A percentile compares a stretch with the other conserved stretches of the same genome.
Evolutionary conservation across 2,113 vertebrate genomes (phyloP).

Genomic region (Prietella phreatophila): DNA sequence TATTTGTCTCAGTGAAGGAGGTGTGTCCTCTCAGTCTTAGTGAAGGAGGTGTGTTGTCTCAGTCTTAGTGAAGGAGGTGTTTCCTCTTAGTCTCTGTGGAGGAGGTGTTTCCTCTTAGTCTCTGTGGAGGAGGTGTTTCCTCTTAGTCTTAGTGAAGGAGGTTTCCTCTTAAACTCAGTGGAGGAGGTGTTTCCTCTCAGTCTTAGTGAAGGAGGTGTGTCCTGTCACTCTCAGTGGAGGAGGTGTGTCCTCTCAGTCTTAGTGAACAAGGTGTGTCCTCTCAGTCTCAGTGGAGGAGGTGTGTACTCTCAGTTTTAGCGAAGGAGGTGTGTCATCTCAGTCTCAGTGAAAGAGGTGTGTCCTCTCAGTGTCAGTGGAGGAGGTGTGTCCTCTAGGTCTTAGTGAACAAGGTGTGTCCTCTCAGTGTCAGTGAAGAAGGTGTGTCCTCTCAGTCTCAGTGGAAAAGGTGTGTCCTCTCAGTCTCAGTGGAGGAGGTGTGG

Average conservation of each 20-base stretch:
- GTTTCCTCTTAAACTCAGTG: not conserved
- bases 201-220: not conserved
- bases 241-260: not conserved
- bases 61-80: not conserved
- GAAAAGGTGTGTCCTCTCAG: not conserved
- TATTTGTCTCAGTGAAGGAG: not conserved
- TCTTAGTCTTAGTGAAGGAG: not conserved
- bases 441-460: not conserved
- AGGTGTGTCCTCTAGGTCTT: not conserved
- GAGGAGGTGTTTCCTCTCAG: not conserved
- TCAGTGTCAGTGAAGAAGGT: not conserved
- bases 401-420: not conserved
- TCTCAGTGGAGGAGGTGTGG: not conserved
- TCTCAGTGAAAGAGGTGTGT: not conserved
- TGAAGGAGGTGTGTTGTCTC: not conserved
- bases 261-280: not conserved
- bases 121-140: not conserved
- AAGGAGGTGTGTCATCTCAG: not conserved
- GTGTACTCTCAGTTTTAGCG: not conserved
- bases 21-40: not conserved
- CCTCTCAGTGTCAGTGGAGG: not conserved
- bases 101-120: not conserved
- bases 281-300: not conserved
- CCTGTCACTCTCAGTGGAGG: not conserved
- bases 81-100: not conserved